A percentile compares a stretch with the other conserved stretches of the same genome.
Evolutionary conservation across 2,113 vertebrate genomes (phyloP).

Genomic region (Ciconia boyciana): DNA sequence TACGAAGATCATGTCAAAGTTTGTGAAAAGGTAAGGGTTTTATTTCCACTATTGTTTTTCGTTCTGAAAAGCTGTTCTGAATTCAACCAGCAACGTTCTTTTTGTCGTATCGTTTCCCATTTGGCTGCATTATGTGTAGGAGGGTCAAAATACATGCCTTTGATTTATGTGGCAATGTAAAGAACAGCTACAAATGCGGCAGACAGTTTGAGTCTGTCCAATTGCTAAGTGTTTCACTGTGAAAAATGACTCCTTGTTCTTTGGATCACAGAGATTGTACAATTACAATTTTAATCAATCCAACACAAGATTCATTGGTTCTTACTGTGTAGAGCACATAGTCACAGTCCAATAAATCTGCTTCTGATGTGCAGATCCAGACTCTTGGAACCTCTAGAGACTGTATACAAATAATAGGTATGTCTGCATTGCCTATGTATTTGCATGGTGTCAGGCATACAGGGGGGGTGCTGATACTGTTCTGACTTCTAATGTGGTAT

Average conservation of each 20-base stretch:
- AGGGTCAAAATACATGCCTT: not conserved
- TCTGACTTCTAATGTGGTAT: not conserved
- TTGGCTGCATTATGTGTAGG: not conserved
- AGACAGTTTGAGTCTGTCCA: constrained; percentile 48
- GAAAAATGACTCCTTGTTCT: constrained; percentile 64
- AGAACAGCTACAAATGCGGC: constrained; percentile 43
- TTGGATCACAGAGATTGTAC: constrained; percentile 47
- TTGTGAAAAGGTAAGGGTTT: not conserved
- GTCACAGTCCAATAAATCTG: constrained; percentile 50
- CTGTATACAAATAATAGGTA: not conserved
- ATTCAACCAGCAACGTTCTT: not conserved
- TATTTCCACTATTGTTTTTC: not conserved
- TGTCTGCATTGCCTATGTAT: not conserved
- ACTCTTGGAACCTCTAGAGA: not conserved
- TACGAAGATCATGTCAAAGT: not conserved
- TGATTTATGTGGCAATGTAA: constrained; percentile 61
- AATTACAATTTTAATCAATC: constrained; percentile 66
- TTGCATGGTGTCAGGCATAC: not conserved
- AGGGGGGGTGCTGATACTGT: not conserved
- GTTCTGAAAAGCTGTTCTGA: not conserved
- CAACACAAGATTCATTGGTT: constrained; percentile 23
- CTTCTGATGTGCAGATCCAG: constrained; percentile 21
- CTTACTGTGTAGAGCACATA: constrained; percentile 38
- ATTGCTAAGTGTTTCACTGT: constrained; percentile 40
- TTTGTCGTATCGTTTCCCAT: not conserved